Conservation (phyloP, 1,140 invertebrate genomes). For the Venturia canescens region DNA sequence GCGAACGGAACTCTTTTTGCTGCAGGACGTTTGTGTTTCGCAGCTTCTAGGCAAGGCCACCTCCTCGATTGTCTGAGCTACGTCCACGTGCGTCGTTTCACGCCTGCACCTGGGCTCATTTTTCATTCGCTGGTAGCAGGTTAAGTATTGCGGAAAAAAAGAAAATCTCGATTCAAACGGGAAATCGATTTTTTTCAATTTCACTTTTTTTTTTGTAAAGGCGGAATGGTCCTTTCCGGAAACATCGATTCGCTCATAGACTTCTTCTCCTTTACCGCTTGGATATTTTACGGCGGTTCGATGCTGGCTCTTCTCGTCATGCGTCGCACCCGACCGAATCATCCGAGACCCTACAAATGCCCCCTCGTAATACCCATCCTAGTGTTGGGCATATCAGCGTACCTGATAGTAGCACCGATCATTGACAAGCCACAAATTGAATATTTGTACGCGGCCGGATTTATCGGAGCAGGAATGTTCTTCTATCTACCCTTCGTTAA, state of each 20-base stretch:
- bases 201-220: slow-evolving; percentile 54
- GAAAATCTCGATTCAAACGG: too few species aligned
- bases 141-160: slow-evolving; percentile 73
- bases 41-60: slow-evolving; percentile 96
- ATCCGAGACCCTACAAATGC: slow-evolving; percentile 92
- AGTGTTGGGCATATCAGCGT: slow-evolving; percentile 91
- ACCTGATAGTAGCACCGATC: slow-evolving; percentile 95
- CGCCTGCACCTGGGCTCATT: slow-evolving; percentile 96
- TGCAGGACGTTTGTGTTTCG: slow-evolving; percentile 94
- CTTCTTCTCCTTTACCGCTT: slow-evolving; percentile 96
- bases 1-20: slow-evolving; percentile 97
- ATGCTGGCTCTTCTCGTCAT: slow-evolving; percentile 93
- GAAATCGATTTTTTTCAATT: background rate
- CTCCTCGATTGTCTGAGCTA: slow-evolving; percentile 95
- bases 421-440: slow-evolving; percentile 93
- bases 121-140: slow-evolving; percentile 85
- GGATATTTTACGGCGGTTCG: slow-evolving; percentile 95
- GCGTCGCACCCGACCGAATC: slow-evolving; percentile 91
- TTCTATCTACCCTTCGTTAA: slow-evolving; percentile 97
- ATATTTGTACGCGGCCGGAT: slow-evolving; percentile 93
- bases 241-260: slow-evolving; percentile 94
- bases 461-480: slow-evolving; percentile 91
- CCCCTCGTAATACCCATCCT: slow-evolving; percentile 93
- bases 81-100: slow-evolving; percentile 93
- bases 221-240: slow-evolving; percentile 91